Evolutionary conservation across 2,113 vertebrate genomes (phyloP).

Genomic region (Mobula birostris): DNA sequence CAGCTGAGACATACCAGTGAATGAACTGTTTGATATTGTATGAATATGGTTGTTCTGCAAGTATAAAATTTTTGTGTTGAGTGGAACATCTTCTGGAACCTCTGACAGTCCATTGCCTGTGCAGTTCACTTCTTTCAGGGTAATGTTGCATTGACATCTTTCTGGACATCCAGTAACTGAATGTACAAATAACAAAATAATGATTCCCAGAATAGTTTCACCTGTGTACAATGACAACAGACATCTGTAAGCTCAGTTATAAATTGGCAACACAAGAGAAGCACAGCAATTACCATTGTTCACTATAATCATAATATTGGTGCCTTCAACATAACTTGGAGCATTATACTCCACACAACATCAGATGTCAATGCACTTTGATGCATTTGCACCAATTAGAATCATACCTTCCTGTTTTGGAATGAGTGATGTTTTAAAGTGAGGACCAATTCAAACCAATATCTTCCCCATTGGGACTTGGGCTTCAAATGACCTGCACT

Average conservation of each 20-base stretch:
- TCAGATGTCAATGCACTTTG: background rate
- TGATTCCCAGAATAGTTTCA: conserved; percentile 53
- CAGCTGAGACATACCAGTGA: conserved; percentile 67
- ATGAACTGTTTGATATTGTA: conserved; percentile 69
- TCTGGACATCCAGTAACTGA: conserved; percentile 63
- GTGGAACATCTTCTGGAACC: conserved; percentile 67
- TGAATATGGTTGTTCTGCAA: conserved; percentile 83
- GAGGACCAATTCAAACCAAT: background rate
- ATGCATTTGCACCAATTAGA: background rate
- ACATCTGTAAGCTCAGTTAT: background rate
- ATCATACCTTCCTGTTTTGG: background rate
- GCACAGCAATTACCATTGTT: background rate
- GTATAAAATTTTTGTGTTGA: conserved; percentile 72
- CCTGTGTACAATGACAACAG: conserved; percentile 54
- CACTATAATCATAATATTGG: background rate
- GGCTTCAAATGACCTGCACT: background rate
- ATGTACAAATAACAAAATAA: conserved; percentile 47
- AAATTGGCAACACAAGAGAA: background rate
- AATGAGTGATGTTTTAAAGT: background rate
- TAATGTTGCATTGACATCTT: conserved; percentile 70
- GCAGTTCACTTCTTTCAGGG: conserved; percentile 77
- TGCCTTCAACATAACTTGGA: background rate
- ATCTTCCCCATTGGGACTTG: background rate
- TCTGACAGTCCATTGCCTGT: conserved; percentile 71
- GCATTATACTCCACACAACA: background rate